Evolutionary conservation across 92 coral and sea anemone species (phyloP).

Genomic region (Palythoa grandis): DNA sequence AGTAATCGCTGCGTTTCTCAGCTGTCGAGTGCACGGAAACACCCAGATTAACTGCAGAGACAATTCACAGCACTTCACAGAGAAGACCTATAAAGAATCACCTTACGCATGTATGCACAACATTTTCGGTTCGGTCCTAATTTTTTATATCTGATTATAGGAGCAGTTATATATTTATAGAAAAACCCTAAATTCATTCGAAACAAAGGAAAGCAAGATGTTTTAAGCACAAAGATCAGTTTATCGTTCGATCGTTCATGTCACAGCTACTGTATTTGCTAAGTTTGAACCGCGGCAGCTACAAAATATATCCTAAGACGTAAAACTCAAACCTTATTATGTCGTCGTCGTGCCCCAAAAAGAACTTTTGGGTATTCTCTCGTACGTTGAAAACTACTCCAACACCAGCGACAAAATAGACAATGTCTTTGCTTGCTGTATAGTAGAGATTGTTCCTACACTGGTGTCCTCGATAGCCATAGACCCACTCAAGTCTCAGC

Average conservation of each 20-base stretch:
- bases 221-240: no score
- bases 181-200: background rate
- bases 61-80: background rate
- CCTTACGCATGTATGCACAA: background rate
- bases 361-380: conserved; percentile 88
- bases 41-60: background rate
- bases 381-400: conserved; percentile 92
- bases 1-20: background rate
- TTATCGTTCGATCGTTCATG: background rate
- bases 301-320: background rate
- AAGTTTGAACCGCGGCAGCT: background rate
- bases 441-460: conserved; percentile 95
- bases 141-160: background rate
- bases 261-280: background rate
- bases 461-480: conserved; percentile 98
- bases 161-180: background rate
- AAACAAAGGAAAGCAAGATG: background rate
- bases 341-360: conserved; percentile 97
- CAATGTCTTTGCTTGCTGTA: conserved; percentile 86
- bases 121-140: background rate
- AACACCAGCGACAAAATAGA: conserved; percentile 98
- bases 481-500: conserved; percentile 97
- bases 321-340: conserved; percentile 82
- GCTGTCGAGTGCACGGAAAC: background rate
- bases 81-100: background rate